These are phyloP conservation scores for Origma solitaria DNA, from an alignment of 2,113 vertebrate genomes.

Conservation along the genomic window DNA sequence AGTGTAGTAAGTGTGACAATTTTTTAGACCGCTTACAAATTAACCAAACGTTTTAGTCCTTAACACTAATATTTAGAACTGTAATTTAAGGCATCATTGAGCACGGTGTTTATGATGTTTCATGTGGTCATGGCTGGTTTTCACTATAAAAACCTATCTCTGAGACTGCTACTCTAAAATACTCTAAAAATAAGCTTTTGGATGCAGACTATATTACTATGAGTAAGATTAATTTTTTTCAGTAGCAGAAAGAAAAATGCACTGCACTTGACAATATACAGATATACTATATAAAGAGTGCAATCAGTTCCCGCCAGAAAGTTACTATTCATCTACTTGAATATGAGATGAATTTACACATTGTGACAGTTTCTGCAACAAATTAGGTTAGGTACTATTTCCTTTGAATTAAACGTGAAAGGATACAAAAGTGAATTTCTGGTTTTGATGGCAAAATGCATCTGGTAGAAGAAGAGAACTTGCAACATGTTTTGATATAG, in stretches of 20 bases:
- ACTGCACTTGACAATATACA: neutral
- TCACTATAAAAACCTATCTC: neutral
- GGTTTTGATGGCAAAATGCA: neutral
- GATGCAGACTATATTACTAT: neutral
- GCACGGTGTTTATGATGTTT: neutral
- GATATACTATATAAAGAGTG: neutral
- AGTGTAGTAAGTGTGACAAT: neutral
- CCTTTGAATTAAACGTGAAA: neutral
- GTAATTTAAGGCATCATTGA: neutral
- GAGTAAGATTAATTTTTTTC: neutral
- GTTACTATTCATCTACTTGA: neutral
- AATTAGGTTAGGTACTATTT: neutral
- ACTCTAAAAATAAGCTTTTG: neutral
- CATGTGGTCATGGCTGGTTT: neutral
- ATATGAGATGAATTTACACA: neutral
- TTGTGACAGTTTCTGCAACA: neutral
- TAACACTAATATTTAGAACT: neutral
- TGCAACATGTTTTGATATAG: neutral
- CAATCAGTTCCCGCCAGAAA: neutral
- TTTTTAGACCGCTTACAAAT: conserved; percentile 1
- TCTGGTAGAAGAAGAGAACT: neutral
- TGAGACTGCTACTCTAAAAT: neutral
- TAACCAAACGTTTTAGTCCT: neutral
- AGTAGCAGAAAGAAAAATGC: neutral
- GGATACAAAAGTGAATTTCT: neutral